phyloP scores from a whole-genome alignment of 2,888 invertebrate genomes.

The Calephelis perditalis region DNA sequence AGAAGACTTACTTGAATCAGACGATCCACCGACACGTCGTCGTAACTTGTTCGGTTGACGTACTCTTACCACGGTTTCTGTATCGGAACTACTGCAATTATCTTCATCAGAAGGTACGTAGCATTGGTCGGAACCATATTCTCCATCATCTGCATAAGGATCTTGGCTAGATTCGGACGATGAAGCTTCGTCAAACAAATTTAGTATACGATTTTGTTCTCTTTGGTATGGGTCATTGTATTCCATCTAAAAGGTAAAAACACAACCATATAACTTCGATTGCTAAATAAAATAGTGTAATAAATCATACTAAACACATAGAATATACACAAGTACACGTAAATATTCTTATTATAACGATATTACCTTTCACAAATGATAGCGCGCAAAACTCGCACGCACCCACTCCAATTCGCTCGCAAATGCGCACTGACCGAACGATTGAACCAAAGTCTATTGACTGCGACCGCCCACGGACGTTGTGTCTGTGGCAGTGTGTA shows the following conservation, averaged over 20 bases:
- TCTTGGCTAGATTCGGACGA: too few relatives aligned
- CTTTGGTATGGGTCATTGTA: slow-evolving; percentile 22
- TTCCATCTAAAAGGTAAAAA: slow-evolving; percentile 21
- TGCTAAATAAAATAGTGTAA: slow-evolving; percentile 19
- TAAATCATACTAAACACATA: slow-evolving; percentile 20
- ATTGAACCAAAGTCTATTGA: slow-evolving; percentile 2
- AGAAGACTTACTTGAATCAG: too few relatives aligned
- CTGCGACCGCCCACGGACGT: slow-evolving; percentile 22
- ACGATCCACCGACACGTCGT: too few relatives aligned
- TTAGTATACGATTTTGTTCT: slow-evolving; percentile 24
- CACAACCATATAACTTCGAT: not conserved
- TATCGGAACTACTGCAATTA: slow-evolving; percentile 18
- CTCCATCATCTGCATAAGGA: slow-evolving; percentile 22
- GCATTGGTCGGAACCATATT: slow-evolving; percentile 23
- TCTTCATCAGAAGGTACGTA: slow-evolving; percentile 21
- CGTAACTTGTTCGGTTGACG: too few relatives aligned
- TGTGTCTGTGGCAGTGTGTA: slow-evolving; percentile 24
- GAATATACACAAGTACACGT: not conserved
- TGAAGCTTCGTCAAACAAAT: not conserved
- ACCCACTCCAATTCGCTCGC: slow-evolving; percentile 22
- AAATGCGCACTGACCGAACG: slow-evolving; percentile 21
- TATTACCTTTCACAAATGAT: slow-evolving; percentile 17
- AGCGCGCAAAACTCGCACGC: slow-evolving; percentile 22
- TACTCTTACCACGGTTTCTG: too few relatives aligned
- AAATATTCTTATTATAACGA: slow-evolving; percentile 21